These are phyloP conservation scores for Sorex araneus DNA, from an alignment of 2,113 vertebrate species.

Conservation along the genomic window DNA sequence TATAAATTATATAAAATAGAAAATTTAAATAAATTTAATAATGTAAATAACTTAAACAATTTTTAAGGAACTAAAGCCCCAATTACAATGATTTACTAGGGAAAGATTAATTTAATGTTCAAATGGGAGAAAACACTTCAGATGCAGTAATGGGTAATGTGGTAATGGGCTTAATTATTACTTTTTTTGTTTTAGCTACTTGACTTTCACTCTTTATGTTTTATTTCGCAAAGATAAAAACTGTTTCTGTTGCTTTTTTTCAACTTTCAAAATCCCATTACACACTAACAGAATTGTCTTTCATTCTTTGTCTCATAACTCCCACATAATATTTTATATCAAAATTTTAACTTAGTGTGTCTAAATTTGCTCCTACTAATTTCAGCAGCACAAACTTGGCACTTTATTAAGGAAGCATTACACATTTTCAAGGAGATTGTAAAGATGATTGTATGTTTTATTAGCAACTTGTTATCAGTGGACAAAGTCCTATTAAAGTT, in stretches of 20 bases:
- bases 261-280: slow-evolving; percentile 65
- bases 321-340: not conserved
- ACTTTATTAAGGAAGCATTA: slow-evolving; percentile 33
- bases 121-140: slow-evolving; percentile 35
- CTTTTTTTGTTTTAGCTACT: slow-evolving; percentile 34
- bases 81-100: slow-evolving; percentile 51
- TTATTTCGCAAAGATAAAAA: slow-evolving; percentile 71
- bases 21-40: slow-evolving; percentile 52
- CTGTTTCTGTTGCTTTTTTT: slow-evolving; percentile 56
- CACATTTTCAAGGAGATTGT: slow-evolving; percentile 14
- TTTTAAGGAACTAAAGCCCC: slow-evolving; percentile 44
- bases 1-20: not conserved
- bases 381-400: slow-evolving; percentile 24
- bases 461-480: not conserved
- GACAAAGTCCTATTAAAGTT: not conserved
- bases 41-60: slow-evolving; percentile 30
- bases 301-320: slow-evolving; percentile 13
- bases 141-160: not conserved
- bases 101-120: slow-evolving; percentile 48
- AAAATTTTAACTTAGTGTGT: not conserved
- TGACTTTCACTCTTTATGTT: slow-evolving; percentile 68
- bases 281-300: slow-evolving; percentile 48
- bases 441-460: no score
- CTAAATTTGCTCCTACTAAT: not conserved
- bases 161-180: not conserved